Conservation (phyloP, 2,113 vertebrate genomes). For the Circaetus cinerascens region DNA sequence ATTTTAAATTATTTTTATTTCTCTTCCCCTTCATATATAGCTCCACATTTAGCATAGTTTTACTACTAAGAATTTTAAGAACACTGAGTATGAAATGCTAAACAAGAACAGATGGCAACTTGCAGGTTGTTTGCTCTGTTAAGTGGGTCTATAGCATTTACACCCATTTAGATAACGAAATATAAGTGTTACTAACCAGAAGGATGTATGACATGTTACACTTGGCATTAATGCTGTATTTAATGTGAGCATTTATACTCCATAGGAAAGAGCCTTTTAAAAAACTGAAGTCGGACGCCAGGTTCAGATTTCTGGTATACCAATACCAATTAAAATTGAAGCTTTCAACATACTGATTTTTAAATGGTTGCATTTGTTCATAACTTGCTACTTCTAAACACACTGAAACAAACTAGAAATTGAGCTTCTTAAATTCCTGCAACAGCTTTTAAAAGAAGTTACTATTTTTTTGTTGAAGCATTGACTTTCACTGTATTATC, state of each 20-base stretch:
- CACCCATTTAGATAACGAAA: not conserved
- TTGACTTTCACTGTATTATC: not conserved
- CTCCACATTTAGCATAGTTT: not conserved
- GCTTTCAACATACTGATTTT: not conserved
- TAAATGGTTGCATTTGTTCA: not conserved
- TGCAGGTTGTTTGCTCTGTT: not conserved
- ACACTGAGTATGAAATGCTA: not conserved
- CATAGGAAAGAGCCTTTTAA: not conserved
- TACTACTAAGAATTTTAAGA: not conserved
- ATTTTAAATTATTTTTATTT: not conserved
- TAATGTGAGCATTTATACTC: not conserved
- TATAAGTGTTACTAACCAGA: not conserved
- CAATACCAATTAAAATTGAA: not conserved
- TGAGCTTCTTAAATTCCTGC: not conserved
- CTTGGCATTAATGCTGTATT: not conserved
- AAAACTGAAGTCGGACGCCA: not conserved
- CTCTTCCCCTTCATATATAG: not conserved
- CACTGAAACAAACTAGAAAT: not conserved
- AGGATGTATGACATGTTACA: not conserved
- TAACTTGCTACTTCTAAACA: not conserved
- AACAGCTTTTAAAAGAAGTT: not conserved
- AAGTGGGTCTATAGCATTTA: not conserved
- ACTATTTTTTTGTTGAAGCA: not conserved
- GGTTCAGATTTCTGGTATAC: not conserved
- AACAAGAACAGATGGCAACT: not conserved